phyloP scores from a whole-genome alignment of 37 sponge, comb jelly and placozoan genomes.

The Mnemiopsis leidyi region DNA sequence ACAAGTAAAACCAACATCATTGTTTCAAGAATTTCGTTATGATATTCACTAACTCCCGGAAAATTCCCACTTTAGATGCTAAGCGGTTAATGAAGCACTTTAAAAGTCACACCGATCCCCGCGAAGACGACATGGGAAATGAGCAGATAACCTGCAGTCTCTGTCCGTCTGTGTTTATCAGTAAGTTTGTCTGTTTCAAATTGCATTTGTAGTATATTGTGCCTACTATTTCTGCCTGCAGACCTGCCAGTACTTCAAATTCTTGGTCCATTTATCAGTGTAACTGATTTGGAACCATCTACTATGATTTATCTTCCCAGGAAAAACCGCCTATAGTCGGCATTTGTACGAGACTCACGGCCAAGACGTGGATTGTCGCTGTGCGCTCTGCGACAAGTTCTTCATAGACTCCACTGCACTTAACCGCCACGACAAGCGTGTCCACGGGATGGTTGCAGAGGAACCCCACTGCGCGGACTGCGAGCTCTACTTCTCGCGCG shows the following conservation, averaged over 20 bases:
- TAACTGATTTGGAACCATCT: too few species aligned
- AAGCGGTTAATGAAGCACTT: conserved; percentile 43
- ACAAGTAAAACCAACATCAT: too few species aligned
- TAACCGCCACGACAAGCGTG: conserved; percentile 50
- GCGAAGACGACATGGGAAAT: not conserved
- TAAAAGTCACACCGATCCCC: conserved; percentile 24
- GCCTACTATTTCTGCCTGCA: too few species aligned
- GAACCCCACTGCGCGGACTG: conserved; percentile 62
- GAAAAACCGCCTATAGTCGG: not conserved
- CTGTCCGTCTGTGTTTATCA: conserved; percentile 39
- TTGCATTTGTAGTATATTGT: too few species aligned
- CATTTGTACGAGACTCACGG: conserved; percentile 56
- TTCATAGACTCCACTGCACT: conserved; percentile 54
- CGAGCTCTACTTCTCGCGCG: conserved; percentile 45
- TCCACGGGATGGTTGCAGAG: conserved; percentile 63
- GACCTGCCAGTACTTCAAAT: too few species aligned
- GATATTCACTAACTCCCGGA: too few species aligned
- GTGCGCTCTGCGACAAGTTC: conserved; percentile 65
- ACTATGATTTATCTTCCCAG: too few species aligned
- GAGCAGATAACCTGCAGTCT: conserved; percentile 49
- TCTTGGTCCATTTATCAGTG: too few species aligned
- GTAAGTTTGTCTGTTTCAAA: not conserved
- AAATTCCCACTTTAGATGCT: too few species aligned
- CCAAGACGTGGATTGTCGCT: conserved; percentile 34
- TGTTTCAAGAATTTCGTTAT: too few species aligned